Evolutionary conservation across 2,888 invertebrate species (phyloP), one percentile per base, ranked within the genome.

Genomic region (Alcis repandata): DNA sequence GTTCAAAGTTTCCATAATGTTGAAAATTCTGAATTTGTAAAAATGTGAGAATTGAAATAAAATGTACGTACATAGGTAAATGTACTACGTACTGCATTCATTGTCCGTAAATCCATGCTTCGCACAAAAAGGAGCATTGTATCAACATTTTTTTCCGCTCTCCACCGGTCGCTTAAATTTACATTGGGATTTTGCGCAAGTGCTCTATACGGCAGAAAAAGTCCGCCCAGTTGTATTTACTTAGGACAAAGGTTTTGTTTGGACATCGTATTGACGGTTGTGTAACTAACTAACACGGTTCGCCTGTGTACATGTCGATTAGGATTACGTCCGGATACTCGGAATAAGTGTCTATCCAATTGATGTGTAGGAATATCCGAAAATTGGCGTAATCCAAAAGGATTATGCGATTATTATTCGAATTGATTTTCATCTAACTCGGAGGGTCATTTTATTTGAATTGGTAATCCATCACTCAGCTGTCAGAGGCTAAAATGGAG

Each of bases 231-330:
- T 63, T 71, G 38, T 77, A 70, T 77, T 78, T 77, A 69, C 62
- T 68, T 63, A 73, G 78, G 78, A 78, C 76, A 75, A 72, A 70
- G 74, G 74, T 70, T 70, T 71, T 76, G 69, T 78, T 77, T 76
- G 74, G 58, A 56, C 61, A 59, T 60, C 64, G 68, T 56, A 69
- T 75, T 72, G 75, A 71, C 71, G 61, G 70, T 59, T 67, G 58
- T 68, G 71, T 67, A 69, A 65, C 68, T 58, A 67, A 57, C 53
- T 58, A 59, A 63, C 54, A 63, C 59, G 59, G 51, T 49, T 22
- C 49, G 59, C 49, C 52, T 61, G 48, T 51, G 59, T 62, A 62
- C 62, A 59, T 69, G 61, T 56, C 38, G 63, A 66, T 67, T 59
- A 59, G 56, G 54, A 66, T 62, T 59, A 65, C 52, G 59, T 61